Evolutionary conservation across 2,113 vertebrate species (phyloP).

Genomic region (Erinaceus europaeus): DNA sequence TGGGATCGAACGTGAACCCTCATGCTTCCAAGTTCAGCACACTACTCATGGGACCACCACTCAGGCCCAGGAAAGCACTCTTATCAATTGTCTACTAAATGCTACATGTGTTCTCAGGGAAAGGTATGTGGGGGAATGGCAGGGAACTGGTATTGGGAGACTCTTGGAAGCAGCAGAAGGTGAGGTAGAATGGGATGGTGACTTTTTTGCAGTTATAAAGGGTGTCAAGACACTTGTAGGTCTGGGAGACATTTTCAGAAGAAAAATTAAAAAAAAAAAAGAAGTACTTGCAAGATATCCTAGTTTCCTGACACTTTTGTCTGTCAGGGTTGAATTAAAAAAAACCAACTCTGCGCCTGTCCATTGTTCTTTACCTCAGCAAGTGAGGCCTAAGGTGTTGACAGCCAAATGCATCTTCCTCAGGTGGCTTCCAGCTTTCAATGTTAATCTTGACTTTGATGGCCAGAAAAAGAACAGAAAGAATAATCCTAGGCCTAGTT

Average conservation of each 20-base stretch:
- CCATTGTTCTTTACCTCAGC: too few relatives aligned
- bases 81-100: background rate
- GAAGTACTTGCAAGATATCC: background rate
- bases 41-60: too few relatives aligned
- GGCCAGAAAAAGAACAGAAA: background rate
- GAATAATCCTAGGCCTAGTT: background rate
- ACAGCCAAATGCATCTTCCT: background rate
- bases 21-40: too few relatives aligned
- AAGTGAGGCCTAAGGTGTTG: background rate
- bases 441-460: background rate
- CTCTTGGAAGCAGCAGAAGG: background rate
- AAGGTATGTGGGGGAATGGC: background rate
- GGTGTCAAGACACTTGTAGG: background rate
- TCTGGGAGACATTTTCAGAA: background rate
- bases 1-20: too few relatives aligned
- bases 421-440: background rate
- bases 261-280: too few relatives aligned
- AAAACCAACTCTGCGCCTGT: too few relatives aligned
- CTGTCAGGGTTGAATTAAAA: background rate
- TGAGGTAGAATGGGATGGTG: background rate
- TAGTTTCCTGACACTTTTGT: conserved; percentile 9
- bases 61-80: too few relatives aligned
- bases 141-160: background rate
- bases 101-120: background rate
- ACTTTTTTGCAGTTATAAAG: background rate